Evolutionary conservation across 1,140 invertebrate genomes (phyloP).

Genomic region (Drosophila mojavensis): DNA sequence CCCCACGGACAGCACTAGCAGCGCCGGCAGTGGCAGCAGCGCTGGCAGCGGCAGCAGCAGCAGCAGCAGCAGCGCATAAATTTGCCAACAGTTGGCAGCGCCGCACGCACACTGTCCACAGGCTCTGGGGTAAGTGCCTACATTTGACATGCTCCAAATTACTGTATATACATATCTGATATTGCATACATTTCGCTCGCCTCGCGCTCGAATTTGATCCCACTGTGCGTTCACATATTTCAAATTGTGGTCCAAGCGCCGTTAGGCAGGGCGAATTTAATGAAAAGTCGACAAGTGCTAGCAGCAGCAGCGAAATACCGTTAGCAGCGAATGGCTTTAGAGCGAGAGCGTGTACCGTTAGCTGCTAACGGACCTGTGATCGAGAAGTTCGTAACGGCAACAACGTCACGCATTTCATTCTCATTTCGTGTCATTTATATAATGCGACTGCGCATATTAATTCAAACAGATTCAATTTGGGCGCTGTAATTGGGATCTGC

Average conservation of each 20-base stretch:
- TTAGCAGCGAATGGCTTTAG: background rate
- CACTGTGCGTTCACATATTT: constrained; percentile 30
- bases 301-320: background rate
- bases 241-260: constrained; percentile 11
- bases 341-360: background rate
- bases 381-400: background rate
- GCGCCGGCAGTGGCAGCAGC: constrained; percentile 10
- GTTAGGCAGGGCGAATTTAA: constrained; percentile 22
- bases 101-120: constrained; percentile 18
- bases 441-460: constrained; percentile 54
- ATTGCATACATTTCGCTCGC: background rate
- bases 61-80: constrained; percentile 41
- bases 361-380: background rate
- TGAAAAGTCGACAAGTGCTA: constrained; percentile 3
- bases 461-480: constrained; percentile 69
- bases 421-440: background rate
- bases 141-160: constrained; percentile 8
- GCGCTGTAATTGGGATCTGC: constrained; percentile 63
- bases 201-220: constrained; percentile 1
- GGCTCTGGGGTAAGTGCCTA: constrained; percentile 15
- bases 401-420: constrained; percentile 14
- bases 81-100: constrained; percentile 63
- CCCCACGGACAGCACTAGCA: constrained; percentile 21
- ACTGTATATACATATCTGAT: background rate
- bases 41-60: constrained; percentile 24